Evolutionary conservation across 2,113 vertebrate species (phyloP).

Genomic region (Thunnus thynnus): DNA sequence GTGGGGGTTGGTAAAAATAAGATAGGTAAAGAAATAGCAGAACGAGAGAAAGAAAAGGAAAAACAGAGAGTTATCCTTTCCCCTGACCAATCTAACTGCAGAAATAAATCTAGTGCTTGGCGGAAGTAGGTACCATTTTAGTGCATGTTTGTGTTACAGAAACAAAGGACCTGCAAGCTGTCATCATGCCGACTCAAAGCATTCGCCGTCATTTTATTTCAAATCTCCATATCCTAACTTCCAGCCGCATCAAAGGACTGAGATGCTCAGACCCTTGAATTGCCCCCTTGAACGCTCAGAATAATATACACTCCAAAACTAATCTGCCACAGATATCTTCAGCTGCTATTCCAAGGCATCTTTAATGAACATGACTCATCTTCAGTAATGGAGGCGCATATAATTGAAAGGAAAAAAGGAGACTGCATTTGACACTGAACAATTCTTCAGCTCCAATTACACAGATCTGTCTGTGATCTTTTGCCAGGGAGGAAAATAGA

Average conservation of each 20-base stretch:
- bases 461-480: conserved; percentile 35
- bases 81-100: not conserved
- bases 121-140: not conserved
- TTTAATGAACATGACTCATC: conserved; percentile 63
- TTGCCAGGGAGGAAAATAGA: conserved; percentile 42
- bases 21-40: not conserved
- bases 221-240: conserved; percentile 1
- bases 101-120: not conserved
- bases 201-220: conserved; percentile 25
- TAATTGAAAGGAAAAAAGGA: conserved; percentile 28
- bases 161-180: conserved; percentile 18
- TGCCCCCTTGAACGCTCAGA: conserved; percentile 40
- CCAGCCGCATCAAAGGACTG: conserved; percentile 28
- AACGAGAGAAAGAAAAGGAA: not conserved
- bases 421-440: conserved; percentile 39
- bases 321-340: conserved; percentile 53
- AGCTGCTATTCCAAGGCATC: conserved; percentile 46
- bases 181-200: not conserved
- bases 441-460: conserved; percentile 54
- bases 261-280: conserved; percentile 9
- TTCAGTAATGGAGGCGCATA: conserved; percentile 36
- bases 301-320: conserved; percentile 72
- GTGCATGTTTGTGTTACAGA: not conserved
- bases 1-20: not conserved
- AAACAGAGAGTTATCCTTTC: not conserved